Base-by-base conservation (phyloP, 2,797 vertebrate species). In the Ptychobarbus kaznakovi region DNA sequence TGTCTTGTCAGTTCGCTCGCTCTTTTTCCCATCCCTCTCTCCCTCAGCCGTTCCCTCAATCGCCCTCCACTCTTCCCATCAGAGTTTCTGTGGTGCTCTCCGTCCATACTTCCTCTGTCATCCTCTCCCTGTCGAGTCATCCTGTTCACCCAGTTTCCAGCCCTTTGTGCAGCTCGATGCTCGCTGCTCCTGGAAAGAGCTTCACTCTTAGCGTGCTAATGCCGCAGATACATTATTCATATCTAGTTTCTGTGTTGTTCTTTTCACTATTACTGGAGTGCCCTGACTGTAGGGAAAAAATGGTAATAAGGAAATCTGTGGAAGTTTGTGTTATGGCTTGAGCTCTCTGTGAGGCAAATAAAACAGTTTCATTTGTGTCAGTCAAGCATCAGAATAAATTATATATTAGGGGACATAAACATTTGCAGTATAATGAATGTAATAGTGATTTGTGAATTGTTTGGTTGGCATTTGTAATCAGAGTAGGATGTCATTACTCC, bases 201-300 rank as follows among this genome's bases (percentile, higher is more conserved):
- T 56, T 40, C 61, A 35, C 87, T 86, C 76, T 88, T 84, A 87
- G 83, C 82, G 65, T 85, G 83, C 80, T 87, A 79, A 84, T 86
- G 56, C 86, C 8, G 49, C 40, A 70, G 6, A 88, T 92, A 87
- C 81, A 89, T 90, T 89, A 90, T 91, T 91, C 86, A 91, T 90
- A 63, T 81, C 80, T 72, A 87, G 85, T 88, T 90, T 80, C 69
- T 83, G 77, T 86, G 76, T 69, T 38, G 76, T 73, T 88, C 83
- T 86, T 72, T 72, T 79, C 76, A 75, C 89, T 87, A 83, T 91
- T 87, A 89, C 65, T 81, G 85, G 85, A 86, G 46, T 86, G 79
- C 84, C 42, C 63, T 80, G 69, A 65, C 58, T 72, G 81, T 42
- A 68, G 4, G 3, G 10, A 56, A 44, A 78, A 74, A 80, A 42